phyloP scores from a whole-genome alignment of 2,888 invertebrate species.

The Hyles lineata region DNA sequence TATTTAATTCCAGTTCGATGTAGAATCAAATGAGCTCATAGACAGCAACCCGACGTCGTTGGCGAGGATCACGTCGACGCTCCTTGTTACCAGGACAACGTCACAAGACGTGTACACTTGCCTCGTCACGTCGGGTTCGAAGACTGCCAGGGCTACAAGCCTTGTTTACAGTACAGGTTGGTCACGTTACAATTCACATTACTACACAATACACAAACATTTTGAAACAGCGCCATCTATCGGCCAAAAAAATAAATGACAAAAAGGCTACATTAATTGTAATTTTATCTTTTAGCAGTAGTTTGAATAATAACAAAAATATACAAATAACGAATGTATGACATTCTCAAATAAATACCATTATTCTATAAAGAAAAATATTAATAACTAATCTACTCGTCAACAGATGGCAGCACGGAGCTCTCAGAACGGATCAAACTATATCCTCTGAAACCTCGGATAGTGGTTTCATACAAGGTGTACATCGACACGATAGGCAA shows the following conservation, averaged over 20 bases:
- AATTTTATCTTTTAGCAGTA: no score
- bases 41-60: slow-evolving; percentile 83
- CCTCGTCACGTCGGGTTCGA: slow-evolving; percentile 87
- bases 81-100: slow-evolving; percentile 88
- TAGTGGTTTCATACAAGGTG: slow-evolving; percentile 82
- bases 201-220: no score
- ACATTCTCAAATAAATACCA: not conserved
- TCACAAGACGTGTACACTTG: slow-evolving; percentile 90
- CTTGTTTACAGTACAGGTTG: slow-evolving; percentile 80
- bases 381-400: slow-evolving; percentile 35
- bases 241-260: not conserved
- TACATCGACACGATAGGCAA: slow-evolving; percentile 86
- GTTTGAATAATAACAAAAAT: no score
- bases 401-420: slow-evolving; percentile 62
- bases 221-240: slow-evolving; percentile 12
- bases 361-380: no score
- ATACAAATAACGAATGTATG: no score
- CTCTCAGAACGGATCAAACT: slow-evolving; percentile 71
- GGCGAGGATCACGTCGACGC: slow-evolving; percentile 88
- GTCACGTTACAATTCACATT: no score
- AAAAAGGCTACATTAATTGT: no score
- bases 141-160: slow-evolving; percentile 84
- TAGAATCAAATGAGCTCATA: slow-evolving; percentile 85
- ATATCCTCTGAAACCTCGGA: slow-evolving; percentile 77
- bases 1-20: slow-evolving; percentile 78